Evolutionary conservation across 2,113 vertebrate genomes (phyloP), one percentile per base, ranked within the genome.

Genomic region (Corythoichthys haematopterus): DNA sequence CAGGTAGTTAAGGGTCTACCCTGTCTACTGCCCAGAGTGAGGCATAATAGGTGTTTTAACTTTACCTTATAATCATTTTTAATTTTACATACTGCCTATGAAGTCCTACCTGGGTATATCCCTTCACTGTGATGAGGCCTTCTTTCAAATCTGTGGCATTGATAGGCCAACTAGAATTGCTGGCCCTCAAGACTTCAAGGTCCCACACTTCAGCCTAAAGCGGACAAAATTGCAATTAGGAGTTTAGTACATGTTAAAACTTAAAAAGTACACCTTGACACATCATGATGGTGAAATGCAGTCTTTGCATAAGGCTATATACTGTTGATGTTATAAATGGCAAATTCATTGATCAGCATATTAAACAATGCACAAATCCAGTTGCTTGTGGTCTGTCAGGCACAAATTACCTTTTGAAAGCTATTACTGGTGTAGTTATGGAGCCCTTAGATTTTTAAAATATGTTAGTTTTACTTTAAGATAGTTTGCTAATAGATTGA

Each of bases 121-220:
- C 97, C 79, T 94, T 96, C 52, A 99, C 91, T 46, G 93, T 92
- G 28, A 98, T 97, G 72, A 96, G 94, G 55, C 97, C 96, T 48
- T 98, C 96, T 78, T 94, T 98, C 72, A 99, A 87, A 0, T 92
- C 94, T 56, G 90, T 88, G 35, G 89, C 93, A 61, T 95, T 92
- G 53, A 95, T 79, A 0, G 96, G 97, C 95, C 95, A 98, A 33
- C 85, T 92, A 80, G 72, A 96, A 76, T 93, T 87, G 84, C 82
- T 95, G 0, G 91, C 83, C 73, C 93, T 90, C 58, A 99, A 89
- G n/a, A 96, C 91, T 40, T 98, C 97, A 77, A 98, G 90, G 79
- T 99, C 97, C 96, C 97, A 98, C 8, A 98, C 96, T 71, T 99
- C 97, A 66, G 96, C 96, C 97, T 99, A 77, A n/a, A 86, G 11